Evolutionary conservation across 2,888 invertebrate species (phyloP), one percentile per base, ranked within the genome.

Genomic region (Suillia variegata): DNA sequence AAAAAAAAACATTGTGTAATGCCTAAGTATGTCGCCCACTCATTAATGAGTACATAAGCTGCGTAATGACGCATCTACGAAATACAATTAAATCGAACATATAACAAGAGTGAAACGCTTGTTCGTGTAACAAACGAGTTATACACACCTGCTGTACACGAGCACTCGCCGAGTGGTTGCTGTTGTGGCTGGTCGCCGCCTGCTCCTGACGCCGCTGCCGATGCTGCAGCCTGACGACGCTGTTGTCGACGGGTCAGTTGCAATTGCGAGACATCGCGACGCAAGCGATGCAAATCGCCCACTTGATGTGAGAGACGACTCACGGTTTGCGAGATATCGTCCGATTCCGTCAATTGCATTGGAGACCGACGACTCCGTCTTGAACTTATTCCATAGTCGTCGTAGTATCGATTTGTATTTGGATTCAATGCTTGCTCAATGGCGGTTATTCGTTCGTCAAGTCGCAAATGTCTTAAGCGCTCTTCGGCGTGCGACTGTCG

Each of bases 91-190:
- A 45, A 20, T 13, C 45, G 18, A 20, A 45, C 45, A 45, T 45
- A 20, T 45, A 20, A 18, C 45, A 13, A 3, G 13, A 6, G 6
- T 17, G 45, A 45, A 45, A 20, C 48, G 12, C 6, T 13, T 38
- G 15, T n/a, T 38, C 15, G 38, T 13, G n/a, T n/a, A 50, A 24
- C 26, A 26, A 50, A 26, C 15, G 26, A 50, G 42, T 21, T 26
- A 58, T 60, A 76, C 83, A 80, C 79, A 89, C 90, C 90, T 89
- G 89, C 85, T 80, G 89, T 89, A 85, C 90, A 90, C 70, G 85
- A 83, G 84, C 90, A 90, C 82, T 89, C 88, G 21, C 64, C 56
- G 54, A 58, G 55, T 51, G 66, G 65, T 17, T 61, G 59, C 61
- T 58, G 67, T 22, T 67, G 68, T 38, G 69, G 66, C 57, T 67